These are phyloP conservation scores for Galagoides demidoff DNA, from an alignment of 2,797 vertebrate species.

Conservation along the genomic window DNA sequence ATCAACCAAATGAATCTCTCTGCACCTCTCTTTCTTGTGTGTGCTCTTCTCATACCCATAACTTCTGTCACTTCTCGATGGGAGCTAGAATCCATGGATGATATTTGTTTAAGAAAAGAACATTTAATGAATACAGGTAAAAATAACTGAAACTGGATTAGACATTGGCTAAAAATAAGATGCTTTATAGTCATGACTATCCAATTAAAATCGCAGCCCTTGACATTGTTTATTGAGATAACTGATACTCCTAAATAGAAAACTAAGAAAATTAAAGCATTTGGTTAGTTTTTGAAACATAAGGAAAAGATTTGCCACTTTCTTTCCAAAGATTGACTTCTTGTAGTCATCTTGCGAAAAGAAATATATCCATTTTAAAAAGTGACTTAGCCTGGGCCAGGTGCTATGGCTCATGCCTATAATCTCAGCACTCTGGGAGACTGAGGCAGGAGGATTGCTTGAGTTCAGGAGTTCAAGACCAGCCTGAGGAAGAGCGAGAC, in stretches of 20 bases:
- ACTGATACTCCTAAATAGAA: slow-evolving; percentile 25
- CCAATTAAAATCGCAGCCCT: slow-evolving; percentile 1
- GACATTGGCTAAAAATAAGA: slow-evolving; percentile 46
- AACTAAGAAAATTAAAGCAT: slow-evolving; percentile 22
- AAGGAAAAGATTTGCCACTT: not conserved
- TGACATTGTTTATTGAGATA: slow-evolving; percentile 48
- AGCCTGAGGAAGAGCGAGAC: too few relatives aligned
- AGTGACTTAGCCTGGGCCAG: not conserved
- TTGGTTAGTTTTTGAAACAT: slow-evolving; percentile 5
- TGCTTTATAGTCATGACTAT: not conserved
- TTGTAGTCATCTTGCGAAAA: not conserved
- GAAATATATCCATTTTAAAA: not conserved
- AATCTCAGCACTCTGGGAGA: too few relatives aligned
- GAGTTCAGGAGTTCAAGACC: too few relatives aligned
- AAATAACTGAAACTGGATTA: slow-evolving; percentile 8
- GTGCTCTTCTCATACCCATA: accelerated
- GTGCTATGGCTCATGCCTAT: too few relatives aligned
- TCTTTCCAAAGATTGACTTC: not conserved
- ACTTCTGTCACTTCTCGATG: not conserved
- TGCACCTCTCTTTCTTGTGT: not conserved
- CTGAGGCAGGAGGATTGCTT: too few relatives aligned
- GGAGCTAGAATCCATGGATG: not conserved
- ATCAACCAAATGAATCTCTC: not conserved
- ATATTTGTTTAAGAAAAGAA: not conserved
- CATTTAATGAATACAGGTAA: slow-evolving; percentile 11